Evolutionary conservation across 2,888 invertebrate genomes (phyloP), one percentile per base, ranked within the genome.

Genomic region (Scaptomyza cyrtandrae): DNA sequence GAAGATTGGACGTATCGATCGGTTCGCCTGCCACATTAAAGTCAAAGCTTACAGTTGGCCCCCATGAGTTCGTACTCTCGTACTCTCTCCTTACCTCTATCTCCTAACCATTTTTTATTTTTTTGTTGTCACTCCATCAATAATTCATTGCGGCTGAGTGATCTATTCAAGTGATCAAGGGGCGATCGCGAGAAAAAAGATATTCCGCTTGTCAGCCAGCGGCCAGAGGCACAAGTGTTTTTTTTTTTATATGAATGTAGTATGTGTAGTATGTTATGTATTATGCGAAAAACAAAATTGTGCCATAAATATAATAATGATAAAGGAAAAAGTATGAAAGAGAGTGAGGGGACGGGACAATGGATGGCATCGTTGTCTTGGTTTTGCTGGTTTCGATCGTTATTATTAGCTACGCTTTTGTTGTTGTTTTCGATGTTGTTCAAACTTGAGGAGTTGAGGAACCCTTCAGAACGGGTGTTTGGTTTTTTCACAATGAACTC

Each of bases 271-370:
- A 19, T 19, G 19, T 19, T 19, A 19, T 19, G 19, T 39, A 39
- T 72, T 77, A 71, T 66, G 74, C 74, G 80, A 72, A 83, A 80
- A 74, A 73, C 63, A 68, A 80, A 84, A 77, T 78, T 86, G 81
- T 86, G 78, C 86, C 85, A 85, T 86, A 85, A 88, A 86, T 88
- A 88, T 75, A 88, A 83, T 84, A 80, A 88, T 78, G 70, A 88
- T 78, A 78, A 78, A 70, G 73, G 64, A 10, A 52, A 43, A 31
- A 39, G 62, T 13, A 35, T 31, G 31, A 35, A 19, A 6, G n/a
- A 39, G 33, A 10, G 48, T 1, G 45, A 1, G n/a, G n/a, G n/a
- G 41, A n/a, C 45, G 37, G 37, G 35, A 49, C 74, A 74, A 74
- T 75, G 71, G 52, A 24, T 24, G 33, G 52, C 59, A 59, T 37